These are phyloP conservation scores for Chaetura pelagica DNA, from an alignment of 2,113 vertebrate species.

Conservation along the genomic window DNA sequence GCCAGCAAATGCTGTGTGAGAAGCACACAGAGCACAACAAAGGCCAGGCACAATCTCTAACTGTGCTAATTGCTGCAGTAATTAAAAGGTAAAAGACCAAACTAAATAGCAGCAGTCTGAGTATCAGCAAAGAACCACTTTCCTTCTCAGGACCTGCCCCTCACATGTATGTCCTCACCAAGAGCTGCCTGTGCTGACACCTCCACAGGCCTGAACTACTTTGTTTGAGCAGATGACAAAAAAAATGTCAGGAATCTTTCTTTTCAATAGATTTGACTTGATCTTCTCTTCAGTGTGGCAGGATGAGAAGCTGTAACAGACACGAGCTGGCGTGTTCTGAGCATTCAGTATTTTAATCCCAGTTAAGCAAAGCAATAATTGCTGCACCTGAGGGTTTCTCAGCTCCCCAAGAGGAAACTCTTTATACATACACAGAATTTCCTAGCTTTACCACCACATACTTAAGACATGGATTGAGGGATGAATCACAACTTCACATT, in stretches of 20 bases:
- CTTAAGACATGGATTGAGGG: not conserved
- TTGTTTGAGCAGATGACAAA: not conserved
- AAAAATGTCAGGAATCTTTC: not conserved
- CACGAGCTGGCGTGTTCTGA: not conserved
- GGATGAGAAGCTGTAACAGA: conserved; percentile 15
- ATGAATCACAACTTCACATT: conserved; percentile 43
- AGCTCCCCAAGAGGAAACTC: conserved; percentile 17
- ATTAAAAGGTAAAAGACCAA: conserved; percentile 15
- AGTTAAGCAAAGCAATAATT: conserved; percentile 53
- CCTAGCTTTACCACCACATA: conserved; percentile 3
- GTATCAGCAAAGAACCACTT: not conserved
- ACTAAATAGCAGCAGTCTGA: not conserved
- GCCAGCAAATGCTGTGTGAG: fast-evolving
- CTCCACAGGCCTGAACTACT: not conserved
- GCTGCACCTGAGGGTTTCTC: conserved; percentile 35
- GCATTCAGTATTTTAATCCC: not conserved
- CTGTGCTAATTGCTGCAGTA: conserved; percentile 1
- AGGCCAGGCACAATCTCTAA: not conserved
- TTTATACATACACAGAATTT: conserved; percentile 5
- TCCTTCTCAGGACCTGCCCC: not conserved
- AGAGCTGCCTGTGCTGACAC: not conserved
- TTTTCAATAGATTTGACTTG: not conserved
- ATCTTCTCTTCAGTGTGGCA: not conserved
- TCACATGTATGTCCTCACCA: not conserved
- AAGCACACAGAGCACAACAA: not conserved